Conservation (phyloP, 2,888 invertebrate genomes). For the Lasioglossum calceatum region DNA sequence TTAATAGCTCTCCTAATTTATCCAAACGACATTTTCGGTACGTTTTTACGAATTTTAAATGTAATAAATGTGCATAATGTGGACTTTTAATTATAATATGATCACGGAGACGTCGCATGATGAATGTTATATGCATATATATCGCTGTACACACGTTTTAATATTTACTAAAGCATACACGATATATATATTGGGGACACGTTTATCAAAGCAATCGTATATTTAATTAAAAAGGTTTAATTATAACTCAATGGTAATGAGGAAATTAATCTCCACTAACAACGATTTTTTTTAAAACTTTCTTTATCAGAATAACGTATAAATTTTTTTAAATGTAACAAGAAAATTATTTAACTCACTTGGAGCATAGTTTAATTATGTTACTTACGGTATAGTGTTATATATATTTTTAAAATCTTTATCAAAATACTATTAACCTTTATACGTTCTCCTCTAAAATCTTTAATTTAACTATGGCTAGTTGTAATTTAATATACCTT, state of each 20-base stretch:
- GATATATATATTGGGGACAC: neutral
- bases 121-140: neutral
- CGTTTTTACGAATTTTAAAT: conserved; percentile 55
- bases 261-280: neutral
- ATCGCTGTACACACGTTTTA: neutral
- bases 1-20: conserved; percentile 81
- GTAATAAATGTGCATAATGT: neutral
- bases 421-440: neutral
- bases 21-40: conserved; percentile 82
- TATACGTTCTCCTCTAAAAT: neutral
- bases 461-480: neutral
- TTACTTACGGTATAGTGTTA: neutral
- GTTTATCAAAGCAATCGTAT: neutral
- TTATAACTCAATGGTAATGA: neutral
- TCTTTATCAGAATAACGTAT: no score
- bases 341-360: neutral
- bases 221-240: neutral
- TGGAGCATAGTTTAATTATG: neutral
- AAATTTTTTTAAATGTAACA: neutral
- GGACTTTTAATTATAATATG: neutral
- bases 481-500: neutral
- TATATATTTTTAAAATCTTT: neutral
- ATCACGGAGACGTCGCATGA: neutral
- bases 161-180: neutral
- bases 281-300: neutral